phyloP scores from a whole-genome alignment of 2,797 vertebrate species.

The Gallinago stenura region DNA sequence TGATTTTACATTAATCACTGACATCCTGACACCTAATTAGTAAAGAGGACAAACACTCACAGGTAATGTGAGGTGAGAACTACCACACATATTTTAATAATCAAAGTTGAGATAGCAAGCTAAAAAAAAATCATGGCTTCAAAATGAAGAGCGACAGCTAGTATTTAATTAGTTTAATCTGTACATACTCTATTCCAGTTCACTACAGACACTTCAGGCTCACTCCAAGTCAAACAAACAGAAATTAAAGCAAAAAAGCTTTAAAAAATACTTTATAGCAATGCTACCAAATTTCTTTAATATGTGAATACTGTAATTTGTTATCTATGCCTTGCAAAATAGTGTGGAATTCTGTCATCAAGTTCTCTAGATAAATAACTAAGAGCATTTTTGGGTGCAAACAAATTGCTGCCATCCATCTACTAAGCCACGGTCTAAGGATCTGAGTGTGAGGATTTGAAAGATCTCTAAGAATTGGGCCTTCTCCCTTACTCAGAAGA shows the following conservation, averaged over 20 bases:
- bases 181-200: background rate
- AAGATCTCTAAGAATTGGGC: background rate
- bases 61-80: slow-evolving; percentile 35
- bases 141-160: slow-evolving; percentile 7
- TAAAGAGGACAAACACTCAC: slow-evolving; percentile 25
- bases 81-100: slow-evolving; percentile 33
- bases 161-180: slow-evolving; percentile 48
- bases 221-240: slow-evolving; percentile 38
- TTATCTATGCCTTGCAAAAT: background rate
- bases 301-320: background rate
- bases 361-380: background rate
- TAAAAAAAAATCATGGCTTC: background rate
- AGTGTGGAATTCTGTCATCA: background rate
- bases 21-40: slow-evolving; percentile 68
- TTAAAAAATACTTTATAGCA: background rate
- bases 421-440: background rate
- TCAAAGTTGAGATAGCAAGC: slow-evolving; percentile 38
- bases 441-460: fast-evolving
- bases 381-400: background rate
- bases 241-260: slow-evolving; percentile 40
- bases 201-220: background rate
- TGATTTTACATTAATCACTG: slow-evolving; percentile 63
- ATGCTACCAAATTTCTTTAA: background rate
- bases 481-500: background rate
- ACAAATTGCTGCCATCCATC: background rate